phyloP scores from a whole-genome alignment of 2,113 vertebrate species.

The Asarcornis scutulata region DNA sequence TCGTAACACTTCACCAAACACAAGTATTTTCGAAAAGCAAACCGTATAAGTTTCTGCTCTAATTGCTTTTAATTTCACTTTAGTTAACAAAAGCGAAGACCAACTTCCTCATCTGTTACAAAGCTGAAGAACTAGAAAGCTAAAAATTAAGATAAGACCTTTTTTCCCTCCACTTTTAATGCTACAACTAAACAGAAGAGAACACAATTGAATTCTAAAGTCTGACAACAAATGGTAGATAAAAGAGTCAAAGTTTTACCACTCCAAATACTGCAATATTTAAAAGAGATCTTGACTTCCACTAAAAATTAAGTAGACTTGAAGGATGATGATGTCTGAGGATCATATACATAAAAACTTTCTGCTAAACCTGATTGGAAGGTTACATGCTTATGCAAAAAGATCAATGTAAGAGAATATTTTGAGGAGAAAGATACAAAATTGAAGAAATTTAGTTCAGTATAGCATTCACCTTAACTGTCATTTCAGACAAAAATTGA shows the following conservation, averaged over 20 bases:
- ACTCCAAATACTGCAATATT: background rate
- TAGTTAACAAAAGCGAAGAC: background rate
- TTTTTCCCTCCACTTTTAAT: background rate
- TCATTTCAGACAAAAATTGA: background rate
- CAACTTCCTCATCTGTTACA: background rate
- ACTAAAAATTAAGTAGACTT: background rate
- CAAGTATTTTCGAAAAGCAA: background rate
- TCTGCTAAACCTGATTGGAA: background rate
- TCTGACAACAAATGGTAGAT: background rate
- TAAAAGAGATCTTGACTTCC: background rate
- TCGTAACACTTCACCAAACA: background rate
- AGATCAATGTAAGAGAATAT: background rate
- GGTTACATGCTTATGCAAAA: background rate
- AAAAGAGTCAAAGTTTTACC: background rate
- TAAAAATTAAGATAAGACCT: background rate
- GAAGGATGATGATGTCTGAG: background rate
- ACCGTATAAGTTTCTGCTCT: background rate
- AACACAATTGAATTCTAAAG: background rate
- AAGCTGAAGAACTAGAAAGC: background rate
- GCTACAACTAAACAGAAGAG: background rate
- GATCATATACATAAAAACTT: background rate
- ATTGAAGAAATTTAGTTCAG: background rate
- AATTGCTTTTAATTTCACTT: background rate
- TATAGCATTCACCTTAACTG: background rate
- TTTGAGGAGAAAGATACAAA: rapidly evolving